Conservation (phyloP, 1,140 invertebrate genomes). For the Caenorhabditis tropicalis region DNA sequence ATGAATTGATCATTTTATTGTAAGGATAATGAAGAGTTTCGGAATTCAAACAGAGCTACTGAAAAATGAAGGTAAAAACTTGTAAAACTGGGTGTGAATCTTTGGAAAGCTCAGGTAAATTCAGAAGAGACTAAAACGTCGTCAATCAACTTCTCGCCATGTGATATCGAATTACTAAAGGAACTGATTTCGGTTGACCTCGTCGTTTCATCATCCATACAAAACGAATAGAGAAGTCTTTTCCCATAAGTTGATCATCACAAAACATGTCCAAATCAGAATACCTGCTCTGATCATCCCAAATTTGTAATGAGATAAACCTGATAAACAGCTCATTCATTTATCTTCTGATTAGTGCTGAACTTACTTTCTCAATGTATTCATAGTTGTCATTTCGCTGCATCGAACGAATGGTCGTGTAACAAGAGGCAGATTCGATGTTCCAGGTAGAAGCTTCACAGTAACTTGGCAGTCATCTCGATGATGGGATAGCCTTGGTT, state of each 20-base stretch:
- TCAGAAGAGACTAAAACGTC: neutral
- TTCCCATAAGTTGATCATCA: constrained; percentile 95
- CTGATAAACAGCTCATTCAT: constrained; percentile 72
- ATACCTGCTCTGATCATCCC: constrained; percentile 89
- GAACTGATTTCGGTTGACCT: constrained; percentile 22
- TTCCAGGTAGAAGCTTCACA: constrained; percentile 33
- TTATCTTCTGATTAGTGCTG: neutral
- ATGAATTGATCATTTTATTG: too few species aligned
- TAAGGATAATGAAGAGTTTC: too few species aligned
- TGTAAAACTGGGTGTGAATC: neutral
- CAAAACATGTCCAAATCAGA: constrained; percentile 98
- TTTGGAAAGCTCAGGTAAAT: too few species aligned
- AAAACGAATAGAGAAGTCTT: constrained; percentile 98
- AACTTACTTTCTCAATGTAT: constrained; percentile 43
- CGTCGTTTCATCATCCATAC: constrained; percentile 96
- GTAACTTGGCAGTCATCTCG: constrained; percentile 43
- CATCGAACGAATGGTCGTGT: constrained; percentile 39
- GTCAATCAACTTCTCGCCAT: constrained; percentile 20
- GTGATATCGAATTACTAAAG: neutral
- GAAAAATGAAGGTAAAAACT: neutral
- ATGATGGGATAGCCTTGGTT: constrained; percentile 17
- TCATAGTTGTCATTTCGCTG: constrained; percentile 50
- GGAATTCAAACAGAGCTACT: too few species aligned
- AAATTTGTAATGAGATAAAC: constrained; percentile 92
- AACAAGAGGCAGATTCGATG: constrained; percentile 1